These are phyloP conservation scores for Nannoperca australis DNA, from an alignment of 2,797 vertebrate species.

Conservation along the genomic window DNA sequence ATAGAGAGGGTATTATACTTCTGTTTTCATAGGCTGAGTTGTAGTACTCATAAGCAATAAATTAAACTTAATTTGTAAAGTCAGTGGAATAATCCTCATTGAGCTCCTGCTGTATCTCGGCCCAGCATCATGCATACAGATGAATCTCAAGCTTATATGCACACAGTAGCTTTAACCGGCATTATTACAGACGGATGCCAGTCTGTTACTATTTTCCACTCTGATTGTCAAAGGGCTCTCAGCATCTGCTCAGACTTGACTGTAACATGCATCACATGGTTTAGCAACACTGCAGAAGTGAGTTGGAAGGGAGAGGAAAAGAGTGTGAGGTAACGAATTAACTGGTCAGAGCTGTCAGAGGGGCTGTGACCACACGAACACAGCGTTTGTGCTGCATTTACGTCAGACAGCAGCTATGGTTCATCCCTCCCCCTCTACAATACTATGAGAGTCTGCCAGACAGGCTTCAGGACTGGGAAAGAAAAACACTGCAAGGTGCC, in stretches of 20 bases:
- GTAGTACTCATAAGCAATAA: not conserved
- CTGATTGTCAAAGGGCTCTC: conserved; percentile 37
- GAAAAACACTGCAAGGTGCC: conserved; percentile 65
- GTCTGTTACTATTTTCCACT: conserved; percentile 38
- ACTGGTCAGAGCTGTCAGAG: conserved; percentile 76
- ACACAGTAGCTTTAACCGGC: conserved; percentile 38
- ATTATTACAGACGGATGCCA: conserved; percentile 49
- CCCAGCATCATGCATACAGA: conserved; percentile 2
- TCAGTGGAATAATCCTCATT: conserved; percentile 4
- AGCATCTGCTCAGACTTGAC: conserved; percentile 52
- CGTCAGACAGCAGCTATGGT: conserved; percentile 84
- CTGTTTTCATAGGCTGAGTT: conserved; percentile 7
- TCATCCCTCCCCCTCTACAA: conserved; percentile 54
- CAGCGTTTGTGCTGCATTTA: conserved; percentile 84
- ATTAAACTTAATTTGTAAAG: not conserved
- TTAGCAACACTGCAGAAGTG: conserved; percentile 49
- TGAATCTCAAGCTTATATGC: conserved; percentile 8
- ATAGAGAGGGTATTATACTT: not conserved
- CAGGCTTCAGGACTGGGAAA: conserved; percentile 65
- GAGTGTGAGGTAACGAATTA: conserved; percentile 77
- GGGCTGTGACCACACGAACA: conserved; percentile 82
- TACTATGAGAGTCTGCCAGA: conserved; percentile 66
- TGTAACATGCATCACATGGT: conserved; percentile 44
- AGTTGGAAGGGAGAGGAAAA: conserved; percentile 42
- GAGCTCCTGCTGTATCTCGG: conserved; percentile 23